phyloP scores from a whole-genome alignment of 2,797 vertebrate genomes.

The Acomys russatus region DNA sequence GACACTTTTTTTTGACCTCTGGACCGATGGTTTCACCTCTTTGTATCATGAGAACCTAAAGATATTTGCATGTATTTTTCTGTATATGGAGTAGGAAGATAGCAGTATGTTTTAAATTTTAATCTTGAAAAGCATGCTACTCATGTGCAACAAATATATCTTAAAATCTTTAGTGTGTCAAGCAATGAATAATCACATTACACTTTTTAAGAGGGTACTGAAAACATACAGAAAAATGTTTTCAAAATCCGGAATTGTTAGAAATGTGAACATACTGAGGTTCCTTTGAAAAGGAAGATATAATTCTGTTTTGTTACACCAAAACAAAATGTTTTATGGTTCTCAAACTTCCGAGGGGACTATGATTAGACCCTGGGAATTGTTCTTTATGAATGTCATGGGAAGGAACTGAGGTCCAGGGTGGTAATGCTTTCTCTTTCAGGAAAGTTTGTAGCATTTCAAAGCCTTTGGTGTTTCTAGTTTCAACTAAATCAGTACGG shows the following conservation, averaged over 20 bases:
- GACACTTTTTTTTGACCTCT: constrained; percentile 22
- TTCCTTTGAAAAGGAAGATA: constrained; percentile 13
- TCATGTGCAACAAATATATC: constrained; percentile 81
- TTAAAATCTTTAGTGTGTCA: constrained; percentile 80
- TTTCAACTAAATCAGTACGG: constrained; percentile 80
- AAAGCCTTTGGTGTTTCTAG: constrained; percentile 73
- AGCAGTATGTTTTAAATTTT: constrained; percentile 78
- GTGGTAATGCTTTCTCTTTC: constrained; percentile 75
- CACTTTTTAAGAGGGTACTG: constrained; percentile 69
- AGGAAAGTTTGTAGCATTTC: constrained; percentile 79
- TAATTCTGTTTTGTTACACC: constrained; percentile 64
- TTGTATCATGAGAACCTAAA: constrained; percentile 74
- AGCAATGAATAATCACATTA: constrained; percentile 76
- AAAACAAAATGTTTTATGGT: constrained; percentile 79
- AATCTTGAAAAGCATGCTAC: constrained; percentile 79
- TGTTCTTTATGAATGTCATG: constrained; percentile 62
- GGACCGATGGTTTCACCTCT: constrained; percentile 62
- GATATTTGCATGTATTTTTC: constrained; percentile 77
- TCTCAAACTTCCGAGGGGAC: constrained; percentile 69
- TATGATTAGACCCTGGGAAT: constrained; percentile 69
- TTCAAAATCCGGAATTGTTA: constrained; percentile 66
- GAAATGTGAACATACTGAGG: neutral
- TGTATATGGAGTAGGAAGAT: constrained; percentile 77
- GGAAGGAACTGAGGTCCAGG: constrained; percentile 17
- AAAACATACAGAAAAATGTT: constrained; percentile 40